Base-by-base conservation (phyloP, 2,113 vertebrate species). In the Glaucomys volans region DNA sequence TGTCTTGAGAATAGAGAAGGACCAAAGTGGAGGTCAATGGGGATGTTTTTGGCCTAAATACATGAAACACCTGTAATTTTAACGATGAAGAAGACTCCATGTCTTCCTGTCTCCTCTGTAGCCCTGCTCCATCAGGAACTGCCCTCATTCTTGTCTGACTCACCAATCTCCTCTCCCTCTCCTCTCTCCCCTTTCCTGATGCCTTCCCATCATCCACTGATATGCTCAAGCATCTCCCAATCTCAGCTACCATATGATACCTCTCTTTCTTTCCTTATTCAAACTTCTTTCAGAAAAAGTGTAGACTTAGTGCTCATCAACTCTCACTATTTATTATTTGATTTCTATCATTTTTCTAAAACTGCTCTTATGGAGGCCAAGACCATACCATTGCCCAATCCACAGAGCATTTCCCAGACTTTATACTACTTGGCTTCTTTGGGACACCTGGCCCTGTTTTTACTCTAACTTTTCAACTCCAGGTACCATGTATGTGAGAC, bases 91-190 rank as follows among this genome's bases (percentile, higher is more conserved):
- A 40, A 40, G 35, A 47, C 5, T 69, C 20, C 40, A 62, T 86
- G 24, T 95, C 79, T 67, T 74, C 66, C 47, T 83, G 26, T 69
- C 76, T 90, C 84, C 76, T 92, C n/a, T 44, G 40, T 75, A 90
- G 62, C 24, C 42, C n/a, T 20, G 79, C 35, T 71, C 52, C 12
- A 37, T 66, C 18, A 64, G 77, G 37, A 89, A 79, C 62, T 83
- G 40, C 35, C 16, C 28, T 92, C 47, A 47, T 59, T 85, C 64
- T 44, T 77, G 50, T 74, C 62, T 89, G 85, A 44, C 20, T 37
- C 26, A 75, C 35, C 52, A 47, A 40, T 44, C 30, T 44, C 28
- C 35, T 40, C 37, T 47, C 17, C 35, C 26, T 40, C 37, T 44
- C 18, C 32, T 20, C 6, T 24, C 32, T 67, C 64, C 12, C 37